Percentiles rank a stretch among this genome's conserved stretches.
Conservation (phyloP, 2,797 vertebrate species). For the Hafferia zeledoni region DNA sequence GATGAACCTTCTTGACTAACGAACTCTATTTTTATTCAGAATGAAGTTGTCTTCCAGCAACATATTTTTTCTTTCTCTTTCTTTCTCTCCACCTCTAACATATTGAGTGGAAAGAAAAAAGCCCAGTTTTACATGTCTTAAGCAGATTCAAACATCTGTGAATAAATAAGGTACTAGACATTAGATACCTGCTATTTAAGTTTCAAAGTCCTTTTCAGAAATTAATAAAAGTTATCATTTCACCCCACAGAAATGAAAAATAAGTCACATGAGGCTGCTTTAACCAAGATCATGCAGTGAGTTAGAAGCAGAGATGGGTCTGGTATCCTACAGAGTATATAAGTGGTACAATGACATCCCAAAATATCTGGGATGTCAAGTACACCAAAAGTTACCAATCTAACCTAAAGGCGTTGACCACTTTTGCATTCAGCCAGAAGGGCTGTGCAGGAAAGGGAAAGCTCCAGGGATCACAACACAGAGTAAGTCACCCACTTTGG, state of each 20-base stretch:
- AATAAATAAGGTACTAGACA: conserved; percentile 25
- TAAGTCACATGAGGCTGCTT: background rate
- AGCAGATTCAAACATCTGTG: conserved; percentile 17
- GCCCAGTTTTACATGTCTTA: background rate
- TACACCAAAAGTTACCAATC: background rate
- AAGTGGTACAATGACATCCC: accelerated
- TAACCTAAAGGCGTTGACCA: background rate
- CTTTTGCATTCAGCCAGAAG: background rate
- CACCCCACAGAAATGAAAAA: background rate
- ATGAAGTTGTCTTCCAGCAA: conserved; percentile 49
- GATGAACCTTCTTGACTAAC: conserved; percentile 24
- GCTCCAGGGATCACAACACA: background rate
- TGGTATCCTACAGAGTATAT: background rate
- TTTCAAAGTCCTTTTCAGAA: conserved; percentile 6
- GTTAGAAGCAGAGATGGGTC: background rate
- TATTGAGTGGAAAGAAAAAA: background rate
- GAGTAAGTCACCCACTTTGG: background rate
- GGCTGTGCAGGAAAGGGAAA: background rate
- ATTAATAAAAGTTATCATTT: background rate
- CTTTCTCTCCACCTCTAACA: conserved; percentile 20
- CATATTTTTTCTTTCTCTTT: background rate
- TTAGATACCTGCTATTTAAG: background rate
- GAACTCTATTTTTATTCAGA: conserved; percentile 42
- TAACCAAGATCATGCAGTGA: background rate
- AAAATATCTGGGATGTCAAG: background rate